Conservation (phyloP, 2,888 invertebrate genomes). For the Iselma pallidipennis region DNA sequence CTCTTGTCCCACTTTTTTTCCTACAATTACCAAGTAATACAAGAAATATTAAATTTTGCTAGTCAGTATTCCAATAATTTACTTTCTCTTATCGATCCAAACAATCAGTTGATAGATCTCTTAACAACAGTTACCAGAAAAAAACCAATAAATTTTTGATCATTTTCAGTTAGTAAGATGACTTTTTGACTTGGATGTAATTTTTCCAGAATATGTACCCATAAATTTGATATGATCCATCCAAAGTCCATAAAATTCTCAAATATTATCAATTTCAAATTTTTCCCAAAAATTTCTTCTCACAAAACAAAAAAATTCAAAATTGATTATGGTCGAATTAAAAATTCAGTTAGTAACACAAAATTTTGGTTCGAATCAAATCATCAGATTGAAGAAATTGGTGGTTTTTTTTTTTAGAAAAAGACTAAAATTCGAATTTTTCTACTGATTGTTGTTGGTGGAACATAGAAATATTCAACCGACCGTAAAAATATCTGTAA, state of each 20-base stretch:
- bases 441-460: not conserved
- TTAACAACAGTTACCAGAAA: not conserved
- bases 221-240: not conserved
- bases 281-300: not conserved
- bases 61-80: not conserved
- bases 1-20: not conserved
- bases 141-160: not conserved
- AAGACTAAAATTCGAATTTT: not conserved
- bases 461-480: constrained; percentile 20
- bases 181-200: not conserved
- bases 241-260: not conserved
- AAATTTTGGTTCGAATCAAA: not conserved
- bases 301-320: not conserved
- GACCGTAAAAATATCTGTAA: constrained; percentile 16
- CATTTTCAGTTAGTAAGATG: not conserved
- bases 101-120: not conserved
- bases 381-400: not conserved
- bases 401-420: too few species aligned
- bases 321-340: not conserved
- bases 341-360: not conserved
- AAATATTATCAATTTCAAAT: too few species aligned
- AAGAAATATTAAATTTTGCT: not conserved
- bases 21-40: not conserved
- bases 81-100: not conserved
- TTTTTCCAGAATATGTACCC: not conserved